These are phyloP conservation scores for Pitangus sulphuratus DNA, from an alignment of 2,797 vertebrate species.

Conservation along the genomic window DNA sequence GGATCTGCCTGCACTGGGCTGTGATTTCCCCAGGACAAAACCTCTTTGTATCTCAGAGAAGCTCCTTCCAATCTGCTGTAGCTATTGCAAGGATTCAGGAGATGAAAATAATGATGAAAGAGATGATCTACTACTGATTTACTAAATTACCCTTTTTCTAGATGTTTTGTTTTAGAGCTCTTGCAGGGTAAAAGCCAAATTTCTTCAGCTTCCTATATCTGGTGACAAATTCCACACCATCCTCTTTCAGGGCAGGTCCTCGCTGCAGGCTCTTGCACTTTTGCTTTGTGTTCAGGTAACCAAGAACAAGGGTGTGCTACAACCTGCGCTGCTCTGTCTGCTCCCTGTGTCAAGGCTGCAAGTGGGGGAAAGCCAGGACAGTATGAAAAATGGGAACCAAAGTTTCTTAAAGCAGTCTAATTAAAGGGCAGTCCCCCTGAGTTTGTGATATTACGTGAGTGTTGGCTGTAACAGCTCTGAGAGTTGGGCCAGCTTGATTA, in stretches of 20 bases:
- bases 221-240: not conserved
- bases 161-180: not conserved
- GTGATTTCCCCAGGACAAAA: not conserved
- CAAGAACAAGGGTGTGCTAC: not conserved
- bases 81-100: not conserved
- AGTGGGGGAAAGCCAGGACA: not conserved
- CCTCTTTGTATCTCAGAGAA: not conserved
- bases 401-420: not conserved
- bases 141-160: not conserved
- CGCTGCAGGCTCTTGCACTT: not conserved
- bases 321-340: not conserved
- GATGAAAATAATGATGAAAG: not conserved
- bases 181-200: not conserved
- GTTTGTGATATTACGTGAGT: not conserved
- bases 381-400: not conserved
- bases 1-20: fast-evolving
- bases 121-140: not conserved
- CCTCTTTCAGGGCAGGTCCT: not conserved
- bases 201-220: not conserved
- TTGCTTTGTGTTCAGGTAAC: not conserved
- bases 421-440: not conserved
- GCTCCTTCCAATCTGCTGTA: not conserved
- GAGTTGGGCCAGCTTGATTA: not conserved
- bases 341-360: not conserved
- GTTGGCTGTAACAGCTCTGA: not conserved